These are phyloP conservation scores for Bucorvus abyssinicus DNA, from an alignment of 2,797 vertebrate species.

Conservation along the genomic window DNA sequence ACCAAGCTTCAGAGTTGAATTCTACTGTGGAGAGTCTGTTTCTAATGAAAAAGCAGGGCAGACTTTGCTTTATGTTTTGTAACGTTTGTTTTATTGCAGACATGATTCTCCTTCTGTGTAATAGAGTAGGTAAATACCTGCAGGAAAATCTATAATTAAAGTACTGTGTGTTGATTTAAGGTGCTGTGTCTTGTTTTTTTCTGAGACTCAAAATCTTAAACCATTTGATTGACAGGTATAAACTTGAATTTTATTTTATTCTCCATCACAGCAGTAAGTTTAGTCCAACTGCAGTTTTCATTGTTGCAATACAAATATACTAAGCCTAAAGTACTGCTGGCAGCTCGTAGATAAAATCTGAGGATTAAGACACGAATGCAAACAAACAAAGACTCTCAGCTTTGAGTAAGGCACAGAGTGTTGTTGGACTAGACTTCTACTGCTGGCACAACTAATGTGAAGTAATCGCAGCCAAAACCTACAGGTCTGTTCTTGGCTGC, in stretches of 20 bases:
- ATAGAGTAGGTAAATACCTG: background rate
- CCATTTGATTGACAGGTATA: background rate
- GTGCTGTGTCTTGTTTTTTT: background rate
- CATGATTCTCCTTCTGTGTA: background rate
- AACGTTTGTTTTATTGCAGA: background rate
- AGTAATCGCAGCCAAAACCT: background rate
- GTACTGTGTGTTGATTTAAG: background rate
- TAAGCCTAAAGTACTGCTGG: background rate
- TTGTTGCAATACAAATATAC: background rate
- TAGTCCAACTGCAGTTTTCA: background rate
- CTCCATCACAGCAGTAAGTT: background rate
- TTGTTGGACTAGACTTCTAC: background rate
- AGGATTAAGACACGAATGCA: background rate
- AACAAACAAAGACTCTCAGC: background rate
- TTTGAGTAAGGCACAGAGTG: background rate
- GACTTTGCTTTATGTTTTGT: background rate
- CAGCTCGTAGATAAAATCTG: background rate
- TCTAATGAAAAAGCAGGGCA: background rate
- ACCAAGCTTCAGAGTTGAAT: background rate
- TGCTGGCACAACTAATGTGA: background rate
- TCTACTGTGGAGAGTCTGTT: background rate
- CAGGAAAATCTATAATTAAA: background rate
- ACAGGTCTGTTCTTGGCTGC: background rate
- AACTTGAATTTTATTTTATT: conserved; percentile 16
- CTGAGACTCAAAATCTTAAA: background rate